Evolutionary conservation across 2,113 vertebrate genomes (phyloP).

Genomic region (Chrysochloris asiatica): DNA sequence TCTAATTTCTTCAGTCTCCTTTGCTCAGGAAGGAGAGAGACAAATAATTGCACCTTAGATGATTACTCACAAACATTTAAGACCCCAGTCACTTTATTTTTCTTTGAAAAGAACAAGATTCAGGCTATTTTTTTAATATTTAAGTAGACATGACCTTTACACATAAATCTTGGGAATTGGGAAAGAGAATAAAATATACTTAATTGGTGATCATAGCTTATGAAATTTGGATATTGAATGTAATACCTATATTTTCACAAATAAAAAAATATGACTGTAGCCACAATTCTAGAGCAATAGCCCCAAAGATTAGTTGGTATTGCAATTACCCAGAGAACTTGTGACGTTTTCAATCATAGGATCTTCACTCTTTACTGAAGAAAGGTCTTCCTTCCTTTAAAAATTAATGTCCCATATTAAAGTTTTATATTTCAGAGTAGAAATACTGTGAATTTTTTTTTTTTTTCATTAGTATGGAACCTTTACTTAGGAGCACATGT

Average conservation of each 20-base stretch:
- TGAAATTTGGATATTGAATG: not conserved
- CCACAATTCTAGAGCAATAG: not conserved
- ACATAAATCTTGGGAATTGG: not conserved
- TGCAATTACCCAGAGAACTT: not conserved
- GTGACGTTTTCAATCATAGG: not conserved
- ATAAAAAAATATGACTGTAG: not conserved
- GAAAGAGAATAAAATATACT: not conserved
- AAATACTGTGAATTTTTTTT: not conserved
- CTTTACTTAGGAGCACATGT: not conserved
- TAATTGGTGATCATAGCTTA: not conserved
- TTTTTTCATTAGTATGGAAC: not conserved
- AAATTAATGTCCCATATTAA: not conserved
- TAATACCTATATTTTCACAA: not conserved
- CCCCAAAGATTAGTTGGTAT: not conserved
- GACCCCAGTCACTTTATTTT: conserved; percentile 26
- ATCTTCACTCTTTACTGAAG: not conserved
- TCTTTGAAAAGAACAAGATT: conserved; percentile 10
- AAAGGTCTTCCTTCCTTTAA: not conserved
- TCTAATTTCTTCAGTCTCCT: too few relatives aligned
- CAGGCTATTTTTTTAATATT: not conserved
- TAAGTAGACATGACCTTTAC: not conserved
- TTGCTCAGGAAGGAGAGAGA: too few relatives aligned
- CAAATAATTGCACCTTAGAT: too few relatives aligned
- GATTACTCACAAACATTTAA: too few relatives aligned
- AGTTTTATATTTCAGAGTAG: not conserved